Percentiles rank a stretch among this genome's conserved stretches.
Evolutionary conservation across 1,140 invertebrate genomes (phyloP).

Genomic region (Augochlora pura): DNA sequence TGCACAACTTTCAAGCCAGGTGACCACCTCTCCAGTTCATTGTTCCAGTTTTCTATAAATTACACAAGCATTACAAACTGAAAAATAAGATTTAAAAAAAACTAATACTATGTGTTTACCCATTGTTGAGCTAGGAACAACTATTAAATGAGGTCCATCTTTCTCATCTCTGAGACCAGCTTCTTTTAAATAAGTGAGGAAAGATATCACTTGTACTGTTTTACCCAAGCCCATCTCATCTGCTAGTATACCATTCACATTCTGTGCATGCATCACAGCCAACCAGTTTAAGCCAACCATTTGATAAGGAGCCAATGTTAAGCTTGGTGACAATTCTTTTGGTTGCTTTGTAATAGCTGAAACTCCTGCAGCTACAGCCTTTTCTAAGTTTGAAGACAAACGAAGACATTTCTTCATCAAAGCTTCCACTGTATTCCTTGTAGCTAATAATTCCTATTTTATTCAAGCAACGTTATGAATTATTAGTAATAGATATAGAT

Average conservation of each 20-base stretch:
- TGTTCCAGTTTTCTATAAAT: slow-evolving; percentile 86
- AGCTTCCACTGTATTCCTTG: slow-evolving; percentile 85
- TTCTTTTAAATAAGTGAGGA: slow-evolving; percentile 93
- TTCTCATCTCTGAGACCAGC: slow-evolving; percentile 80
- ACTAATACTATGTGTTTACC: slow-evolving; percentile 79
- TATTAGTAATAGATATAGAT: background rate
- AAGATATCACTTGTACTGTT: slow-evolving; percentile 94
- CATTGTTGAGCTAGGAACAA: slow-evolving; percentile 95
- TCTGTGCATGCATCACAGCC: slow-evolving; percentile 91
- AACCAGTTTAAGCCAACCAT: slow-evolving; percentile 97
- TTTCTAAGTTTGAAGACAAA: slow-evolving; percentile 86
- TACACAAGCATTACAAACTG: slow-evolving; percentile 6
- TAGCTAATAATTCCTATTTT: slow-evolving; percentile 82
- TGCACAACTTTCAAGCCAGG: slow-evolving; percentile 89
- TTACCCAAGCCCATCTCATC: slow-evolving; percentile 96
- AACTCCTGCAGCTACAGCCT: slow-evolving; percentile 86
- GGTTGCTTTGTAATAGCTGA: slow-evolving; percentile 86
- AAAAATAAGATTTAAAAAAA: background rate
- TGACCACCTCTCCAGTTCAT: slow-evolving; percentile 92
- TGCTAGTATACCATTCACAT: slow-evolving; percentile 96
- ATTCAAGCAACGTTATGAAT: slow-evolving; percentile 14
- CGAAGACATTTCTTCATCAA: slow-evolving; percentile 89
- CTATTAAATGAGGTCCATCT: slow-evolving; percentile 90
- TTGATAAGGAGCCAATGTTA: slow-evolving; percentile 92
- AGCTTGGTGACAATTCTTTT: slow-evolving; percentile 75